Evolutionary conservation across 2,888 invertebrate species (phyloP), one percentile per base, ranked within the genome.

Genomic region (Selenia dentaria): DNA sequence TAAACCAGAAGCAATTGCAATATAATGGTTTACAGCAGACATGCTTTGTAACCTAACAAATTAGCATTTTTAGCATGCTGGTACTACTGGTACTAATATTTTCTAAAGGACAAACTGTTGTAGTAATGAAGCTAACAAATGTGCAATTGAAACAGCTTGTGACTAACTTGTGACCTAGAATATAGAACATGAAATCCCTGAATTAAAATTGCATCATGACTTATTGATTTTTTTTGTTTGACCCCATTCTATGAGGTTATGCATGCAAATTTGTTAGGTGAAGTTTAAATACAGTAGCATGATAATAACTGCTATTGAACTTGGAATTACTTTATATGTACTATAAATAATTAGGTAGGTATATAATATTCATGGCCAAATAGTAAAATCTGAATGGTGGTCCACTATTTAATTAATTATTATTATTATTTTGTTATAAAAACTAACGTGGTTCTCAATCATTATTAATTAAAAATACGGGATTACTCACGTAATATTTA

Each of bases 141-240:
- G 13, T 22, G 29, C 24, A 29, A 24, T 31, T 12, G 8, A 11
- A 26, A 6, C 9, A 26, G 25, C 18, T 22, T 18, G 25, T 26
- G 26, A 13, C 34, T 28, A 22, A 24, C 2, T 18, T 28, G 34
- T 29, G 31, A 36, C 31, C 36, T 28, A 36, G 42, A 36, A 25
- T 14, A 16, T 16, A 0, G 11, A 43, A 2, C 26, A 26, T 37
- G 26, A 20, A 43, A 27, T 37, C 26, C 11, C 6, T 22, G 26
- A 32, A 36, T 32, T 13, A 20, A 35, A 28, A 22, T 32, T 35
- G 29, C 16, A 32, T 33, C 4, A 9, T 14, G 27, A n/a, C 0
- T 2, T 33, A 44, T 44, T 33, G 44, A 44, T 44, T 44, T 44
- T 4, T 44, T 26, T n/a, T 25, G 4, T 27, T 14, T 44, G 44